Conservation (phyloP, 2,888 invertebrate species). For the Chironomus riparius region DNA sequence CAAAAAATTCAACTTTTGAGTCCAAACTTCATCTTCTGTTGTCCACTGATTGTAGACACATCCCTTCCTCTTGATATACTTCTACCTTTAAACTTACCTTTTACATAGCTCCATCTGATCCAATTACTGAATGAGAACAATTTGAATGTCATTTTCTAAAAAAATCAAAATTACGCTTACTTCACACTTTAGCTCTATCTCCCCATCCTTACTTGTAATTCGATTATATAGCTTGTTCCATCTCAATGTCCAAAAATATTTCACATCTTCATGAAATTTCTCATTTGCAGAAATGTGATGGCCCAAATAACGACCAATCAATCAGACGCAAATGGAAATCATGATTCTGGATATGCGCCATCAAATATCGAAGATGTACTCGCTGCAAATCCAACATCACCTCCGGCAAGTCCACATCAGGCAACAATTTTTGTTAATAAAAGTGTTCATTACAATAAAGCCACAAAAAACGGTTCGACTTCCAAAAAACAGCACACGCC, state of each 20-base stretch:
- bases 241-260: not conserved
- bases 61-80: no score
- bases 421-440: conserved; percentile 34
- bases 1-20: no score
- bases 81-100: no score
- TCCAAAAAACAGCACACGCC: conserved; percentile 22
- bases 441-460: conserved; percentile 14
- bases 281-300: conserved; percentile 43
- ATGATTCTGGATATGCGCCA: conserved; percentile 73
- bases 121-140: no score
- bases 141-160: no score
- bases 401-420: conserved; percentile 45
- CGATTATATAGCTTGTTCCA: no score
- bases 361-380: conserved; percentile 47
- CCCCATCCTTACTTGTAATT: no score
- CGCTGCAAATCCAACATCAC: conserved; percentile 48
- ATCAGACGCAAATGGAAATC: conserved; percentile 70
- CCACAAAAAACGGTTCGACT: conserved; percentile 27
- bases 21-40: no score
- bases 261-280: conserved; percentile 29
- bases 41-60: no score
- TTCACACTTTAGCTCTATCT: no score
- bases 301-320: conserved; percentile 48
- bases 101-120: no score
- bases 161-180: no score